A percentile compares a stretch with the other conserved stretches of the same genome.
Evolutionary conservation across 2,113 vertebrate genomes (phyloP).

Genomic region (Merops nubicus): DNA sequence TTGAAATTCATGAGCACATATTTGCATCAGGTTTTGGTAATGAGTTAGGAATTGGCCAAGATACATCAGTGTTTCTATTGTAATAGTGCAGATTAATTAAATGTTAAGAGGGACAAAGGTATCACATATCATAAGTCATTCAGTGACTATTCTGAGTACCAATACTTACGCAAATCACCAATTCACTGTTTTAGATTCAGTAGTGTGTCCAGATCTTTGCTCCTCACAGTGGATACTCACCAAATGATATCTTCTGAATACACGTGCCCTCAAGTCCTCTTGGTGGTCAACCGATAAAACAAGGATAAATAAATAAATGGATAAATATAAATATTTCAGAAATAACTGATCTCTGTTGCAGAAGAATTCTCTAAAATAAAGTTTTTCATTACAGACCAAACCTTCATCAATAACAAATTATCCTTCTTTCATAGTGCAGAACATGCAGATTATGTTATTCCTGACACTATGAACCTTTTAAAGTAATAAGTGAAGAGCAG

Average conservation of each 20-base stretch:
- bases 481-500: background rate
- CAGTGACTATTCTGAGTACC: background rate
- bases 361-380: background rate
- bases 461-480: background rate
- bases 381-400: background rate
- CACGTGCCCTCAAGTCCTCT: background rate
- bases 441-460: background rate
- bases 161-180: background rate
- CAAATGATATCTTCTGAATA: background rate
- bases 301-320: background rate
- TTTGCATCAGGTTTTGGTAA: background rate
- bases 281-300: background rate
- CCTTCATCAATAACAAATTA: background rate
- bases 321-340: background rate
- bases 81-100: background rate
- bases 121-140: background rate
- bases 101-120: background rate
- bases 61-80: background rate
- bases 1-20: background rate
- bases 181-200: background rate
- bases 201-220: background rate
- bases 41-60: background rate
- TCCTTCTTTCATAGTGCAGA: background rate
- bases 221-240: background rate
- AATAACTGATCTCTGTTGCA: background rate